Evolutionary conservation across 2,113 vertebrate species (phyloP), one percentile per base, ranked within the genome.

Genomic region (Sitta europaea): DNA sequence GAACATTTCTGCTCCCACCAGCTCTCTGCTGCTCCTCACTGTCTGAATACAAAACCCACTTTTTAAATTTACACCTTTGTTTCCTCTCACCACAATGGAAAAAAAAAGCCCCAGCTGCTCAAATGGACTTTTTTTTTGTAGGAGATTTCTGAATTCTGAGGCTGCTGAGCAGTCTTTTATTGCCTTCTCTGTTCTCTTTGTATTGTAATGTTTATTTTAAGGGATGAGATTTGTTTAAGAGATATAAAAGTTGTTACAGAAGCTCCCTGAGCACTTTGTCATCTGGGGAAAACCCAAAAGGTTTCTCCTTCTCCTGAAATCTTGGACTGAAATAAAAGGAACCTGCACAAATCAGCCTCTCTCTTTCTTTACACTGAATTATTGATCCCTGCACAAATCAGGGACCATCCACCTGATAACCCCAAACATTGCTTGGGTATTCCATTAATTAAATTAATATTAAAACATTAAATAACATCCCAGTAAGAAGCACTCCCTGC

Each of bases 291-390:
- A 66, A 54, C 11, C 11, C 29, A 11, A 38, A 33, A 83, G 54
- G 40, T 92, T 93, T 88, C 18, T 74, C 58, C 92, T 95, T 66
- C 59, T 86, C 8, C 77, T 14, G 14, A 50, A 83, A n/a, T 80
- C 74, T 87, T 93, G 58, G 35, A 36, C 54, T 67, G 74, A 79
- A 97, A 97, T 97, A 97, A 97, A 97, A 96, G 67, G 86, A 97
- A 88, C 90, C 77, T 96, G 82, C 63, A 74, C 92, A 77, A 96
- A 91, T 66, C 81, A 76, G 94, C 87, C 61, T 96, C 82, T 89
- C 82, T 96, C 63, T 71, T 92, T 96, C 53, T 97, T 95, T 81
- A 3, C 55, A 5, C 42, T 28, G 36, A 67, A 19, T 47, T 45
- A 33, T 18, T 47, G 17, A 36, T 15, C 54, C 58, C 8, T 36